Evolutionary conservation across 2,888 invertebrate species (phyloP), one percentile per base, ranked within the genome.

Genomic region (Brachypterus glaber): DNA sequence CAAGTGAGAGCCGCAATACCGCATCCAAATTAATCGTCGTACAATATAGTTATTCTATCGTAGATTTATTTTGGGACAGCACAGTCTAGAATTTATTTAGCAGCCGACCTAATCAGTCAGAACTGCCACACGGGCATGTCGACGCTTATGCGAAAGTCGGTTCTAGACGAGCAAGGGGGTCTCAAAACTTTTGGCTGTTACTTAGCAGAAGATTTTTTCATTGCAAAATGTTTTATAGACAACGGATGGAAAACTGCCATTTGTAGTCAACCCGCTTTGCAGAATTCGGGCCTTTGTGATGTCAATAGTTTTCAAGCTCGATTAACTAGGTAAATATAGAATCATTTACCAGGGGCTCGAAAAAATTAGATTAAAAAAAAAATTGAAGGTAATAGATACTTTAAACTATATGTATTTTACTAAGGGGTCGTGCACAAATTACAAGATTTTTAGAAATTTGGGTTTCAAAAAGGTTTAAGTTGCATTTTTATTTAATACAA

Each of bases 81-180:
- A 49, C 96, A 96, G 67, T 91, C 96, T 39, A 77, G 97, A 37
- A 86, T 96, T 68, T 97, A 97, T 61, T 72, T 99, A 45, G 79
- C 82, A 31, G 93, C 96, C 1, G 93, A 97, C 66, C 75, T 90
- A 35, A 70, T 95, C 17, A 79, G 89, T 45, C 82, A 97, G 52
- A 96, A 96, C 68, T 98, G 97, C 63, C 92, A 95, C 52, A 97
- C 96, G 2, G 98, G 98, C 33, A 97, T 97, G 98, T 97, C 96
- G 2, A 89, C 92, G 37, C 68, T 99, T 48, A 77, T 97, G 62
- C 76, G 95, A 32, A 90, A 92, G 56, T 75, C 79, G 14, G 82
- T 91, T 9, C 70, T 98, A 34, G 93, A 97, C 57, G 86, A 90
- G 61, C 79, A 82, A 35, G 98, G 97, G 2, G 98, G 97, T 0